Conservation (phyloP, 2,888 invertebrate species). For the Nycteola revayana region DNA sequence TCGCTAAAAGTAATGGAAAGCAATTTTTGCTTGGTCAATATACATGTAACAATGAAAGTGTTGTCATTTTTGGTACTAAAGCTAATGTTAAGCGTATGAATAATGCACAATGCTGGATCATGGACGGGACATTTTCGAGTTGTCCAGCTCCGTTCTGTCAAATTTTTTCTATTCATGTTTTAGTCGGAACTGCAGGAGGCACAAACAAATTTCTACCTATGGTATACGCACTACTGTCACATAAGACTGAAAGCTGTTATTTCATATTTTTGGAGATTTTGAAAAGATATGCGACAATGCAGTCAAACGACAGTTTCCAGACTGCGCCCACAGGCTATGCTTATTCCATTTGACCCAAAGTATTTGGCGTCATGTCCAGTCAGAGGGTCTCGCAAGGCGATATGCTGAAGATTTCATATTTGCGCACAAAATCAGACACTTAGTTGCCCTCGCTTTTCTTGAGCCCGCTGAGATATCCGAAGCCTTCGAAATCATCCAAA, state of each 20-base stretch:
- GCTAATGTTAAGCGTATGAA: slow-evolving; percentile 3
- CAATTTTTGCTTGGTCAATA: slow-evolving; percentile 8
- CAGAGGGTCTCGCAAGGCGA: slow-evolving; percentile 9
- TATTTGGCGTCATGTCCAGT: slow-evolving; percentile 11
- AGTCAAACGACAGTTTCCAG: slow-evolving; percentile 8
- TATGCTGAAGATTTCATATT: slow-evolving; percentile 10
- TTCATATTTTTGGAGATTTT: slow-evolving; percentile 4
- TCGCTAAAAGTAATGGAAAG: slow-evolving; percentile 8
- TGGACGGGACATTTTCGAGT: slow-evolving; percentile 5
- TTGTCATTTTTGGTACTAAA: slow-evolving; percentile 6
- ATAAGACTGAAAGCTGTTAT: slow-evolving; percentile 8
- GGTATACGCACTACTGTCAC: slow-evolving; percentile 4
- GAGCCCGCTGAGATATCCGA: slow-evolving; percentile 8
- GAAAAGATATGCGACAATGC: slow-evolving; percentile 10
- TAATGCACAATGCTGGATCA: slow-evolving; percentile 6
- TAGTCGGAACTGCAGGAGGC: slow-evolving; percentile 4
- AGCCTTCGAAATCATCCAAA: slow-evolving; percentile 7
- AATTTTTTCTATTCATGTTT: slow-evolving; percentile 6
- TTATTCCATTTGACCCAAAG: slow-evolving; percentile 13
- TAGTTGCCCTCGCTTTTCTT: slow-evolving; percentile 11
- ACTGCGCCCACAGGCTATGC: slow-evolving; percentile 6
- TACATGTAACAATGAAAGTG: slow-evolving; percentile 1
- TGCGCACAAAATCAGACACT: slow-evolving; percentile 11
- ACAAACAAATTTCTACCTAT: slow-evolving; percentile 5
- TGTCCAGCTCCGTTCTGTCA: slow-evolving; percentile 6